Evolutionary conservation across 2,888 invertebrate species (phyloP).

Genomic region (Eupeodes luniger): DNA sequence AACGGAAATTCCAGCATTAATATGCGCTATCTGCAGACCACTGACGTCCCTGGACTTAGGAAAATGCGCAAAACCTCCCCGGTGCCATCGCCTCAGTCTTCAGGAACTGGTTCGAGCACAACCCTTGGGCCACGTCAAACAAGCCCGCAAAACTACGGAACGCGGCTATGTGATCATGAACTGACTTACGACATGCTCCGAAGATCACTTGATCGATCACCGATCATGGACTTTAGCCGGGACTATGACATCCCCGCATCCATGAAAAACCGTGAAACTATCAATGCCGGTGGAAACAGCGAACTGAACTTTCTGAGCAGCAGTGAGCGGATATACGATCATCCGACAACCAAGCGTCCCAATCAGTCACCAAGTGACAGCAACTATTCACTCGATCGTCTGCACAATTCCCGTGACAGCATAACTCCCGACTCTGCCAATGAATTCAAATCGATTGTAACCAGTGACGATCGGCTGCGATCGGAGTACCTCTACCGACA

Average conservation of each 20-base stretch:
- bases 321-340: slow-evolving; percentile 82
- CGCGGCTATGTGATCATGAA: slow-evolving; percentile 83
- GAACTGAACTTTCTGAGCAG: slow-evolving; percentile 83
- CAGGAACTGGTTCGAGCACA: slow-evolving; percentile 75
- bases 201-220: slow-evolving; percentile 81
- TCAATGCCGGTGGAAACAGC: slow-evolving; percentile 82
- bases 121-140: slow-evolving; percentile 78
- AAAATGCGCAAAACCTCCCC: slow-evolving; percentile 80
- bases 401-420: slow-evolving; percentile 76
- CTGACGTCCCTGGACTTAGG: slow-evolving; percentile 59
- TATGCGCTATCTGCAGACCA: slow-evolving; percentile 79
- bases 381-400: slow-evolving; percentile 79
- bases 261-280: slow-evolving; percentile 81
- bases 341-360: slow-evolving; percentile 79
- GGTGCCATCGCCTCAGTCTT: slow-evolving; percentile 81
- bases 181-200: slow-evolving; percentile 83
- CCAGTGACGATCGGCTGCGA: slow-evolving; percentile 74
- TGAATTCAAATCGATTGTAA: slow-evolving; percentile 76
- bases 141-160: slow-evolving; percentile 83
- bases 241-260: slow-evolving; percentile 81
- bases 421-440: slow-evolving; percentile 78
- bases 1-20: slow-evolving; percentile 77
- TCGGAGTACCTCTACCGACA: slow-evolving; percentile 79
- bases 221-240: slow-evolving; percentile 83
- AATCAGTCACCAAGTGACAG: slow-evolving; percentile 80